These are phyloP conservation scores for Notospermus geniculatus DNA, from an alignment of 1,140 invertebrate species.

Conservation along the genomic window DNA sequence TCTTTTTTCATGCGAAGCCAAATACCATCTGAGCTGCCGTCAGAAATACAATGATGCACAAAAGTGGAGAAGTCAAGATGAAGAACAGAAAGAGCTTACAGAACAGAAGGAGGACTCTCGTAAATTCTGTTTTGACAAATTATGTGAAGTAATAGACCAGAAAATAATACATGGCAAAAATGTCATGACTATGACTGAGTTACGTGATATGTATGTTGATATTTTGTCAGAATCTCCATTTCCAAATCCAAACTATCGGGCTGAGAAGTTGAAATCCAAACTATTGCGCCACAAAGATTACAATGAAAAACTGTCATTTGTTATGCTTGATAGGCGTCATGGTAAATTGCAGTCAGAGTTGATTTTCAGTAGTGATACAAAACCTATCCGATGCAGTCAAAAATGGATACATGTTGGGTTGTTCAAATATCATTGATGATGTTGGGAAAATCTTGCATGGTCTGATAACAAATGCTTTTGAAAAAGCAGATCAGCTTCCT, in stretches of 20 bases:
- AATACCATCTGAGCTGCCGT: not conserved
- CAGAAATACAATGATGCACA: not conserved
- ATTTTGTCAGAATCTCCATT: not conserved
- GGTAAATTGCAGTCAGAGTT: no score
- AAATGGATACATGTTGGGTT: slow-evolving; percentile 2
- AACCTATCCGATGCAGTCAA: not conserved
- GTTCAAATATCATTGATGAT: slow-evolving; percentile 1
- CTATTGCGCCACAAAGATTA: slow-evolving; percentile 2
- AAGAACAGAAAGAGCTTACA: not conserved
- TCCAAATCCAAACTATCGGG: not conserved
- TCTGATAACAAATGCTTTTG: not conserved
- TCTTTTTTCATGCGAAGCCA: not conserved
- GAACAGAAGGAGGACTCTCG: not conserved
- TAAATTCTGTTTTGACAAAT: not conserved
- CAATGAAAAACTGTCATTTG: not conserved
- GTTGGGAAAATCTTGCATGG: not conserved
- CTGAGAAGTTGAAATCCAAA: not conserved
- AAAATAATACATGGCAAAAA: not conserved
- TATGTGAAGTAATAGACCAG: not conserved
- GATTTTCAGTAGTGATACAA: not conserved
- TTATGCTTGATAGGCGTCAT: not conserved
- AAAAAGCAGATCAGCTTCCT: not conserved
- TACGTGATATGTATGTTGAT: not conserved
- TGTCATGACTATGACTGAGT: not conserved
- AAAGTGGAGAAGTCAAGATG: not conserved